phyloP scores from a whole-genome alignment of 2,888 invertebrate species.

The Xestia rhomboidea region DNA sequence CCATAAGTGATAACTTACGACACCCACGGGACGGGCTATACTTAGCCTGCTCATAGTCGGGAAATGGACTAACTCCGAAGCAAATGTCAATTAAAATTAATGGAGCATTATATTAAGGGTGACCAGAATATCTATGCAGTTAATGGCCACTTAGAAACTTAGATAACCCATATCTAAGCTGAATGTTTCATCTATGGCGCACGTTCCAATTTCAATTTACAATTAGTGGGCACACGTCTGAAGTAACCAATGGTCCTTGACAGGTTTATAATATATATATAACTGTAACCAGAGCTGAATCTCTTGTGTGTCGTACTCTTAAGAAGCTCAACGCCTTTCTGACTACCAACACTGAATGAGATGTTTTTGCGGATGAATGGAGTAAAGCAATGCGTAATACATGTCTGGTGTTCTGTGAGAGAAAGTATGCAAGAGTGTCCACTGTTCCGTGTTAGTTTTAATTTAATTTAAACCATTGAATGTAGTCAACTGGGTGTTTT shows the following conservation, averaged over 20 bases:
- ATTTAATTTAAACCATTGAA: no score
- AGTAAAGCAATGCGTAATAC: no score
- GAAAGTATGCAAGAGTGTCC: no score
- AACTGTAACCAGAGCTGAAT: no score
- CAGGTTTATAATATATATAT: neutral
- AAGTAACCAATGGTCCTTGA: neutral
- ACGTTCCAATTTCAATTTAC: neutral
- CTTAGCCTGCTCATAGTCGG: neutral
- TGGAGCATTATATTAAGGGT: constrained; percentile 24
- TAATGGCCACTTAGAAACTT: constrained; percentile 7
- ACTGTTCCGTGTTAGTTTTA: no score
- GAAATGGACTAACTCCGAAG: constrained; percentile 1
- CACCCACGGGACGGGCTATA: constrained; percentile 28
- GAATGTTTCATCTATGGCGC: neutral
- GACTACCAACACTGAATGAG: no score
- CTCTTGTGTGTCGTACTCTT: no score
- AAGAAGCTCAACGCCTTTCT: no score
- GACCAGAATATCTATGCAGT: constrained; percentile 9
- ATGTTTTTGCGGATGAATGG: no score
- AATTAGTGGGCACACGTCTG: neutral
- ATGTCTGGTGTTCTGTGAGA: no score
- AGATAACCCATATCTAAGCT: neutral
- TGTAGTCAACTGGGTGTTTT: no score
- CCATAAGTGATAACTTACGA: constrained; percentile 42
- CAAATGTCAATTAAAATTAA: constrained; percentile 43